These are phyloP conservation scores for Megalurothrips usitatus DNA, from an alignment of 2,888 invertebrate genomes.

Conservation along the genomic window DNA sequence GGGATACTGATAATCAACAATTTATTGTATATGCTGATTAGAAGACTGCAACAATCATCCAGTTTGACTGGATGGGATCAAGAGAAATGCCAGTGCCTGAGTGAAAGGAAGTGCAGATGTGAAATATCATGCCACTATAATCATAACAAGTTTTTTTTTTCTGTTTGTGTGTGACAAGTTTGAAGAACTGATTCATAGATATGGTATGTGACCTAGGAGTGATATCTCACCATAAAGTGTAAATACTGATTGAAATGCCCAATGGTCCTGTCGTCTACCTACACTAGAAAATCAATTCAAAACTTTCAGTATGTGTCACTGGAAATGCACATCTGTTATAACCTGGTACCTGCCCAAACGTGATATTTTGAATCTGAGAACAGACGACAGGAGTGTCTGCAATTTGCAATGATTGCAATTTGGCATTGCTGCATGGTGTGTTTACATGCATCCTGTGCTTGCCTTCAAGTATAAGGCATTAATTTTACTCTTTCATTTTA, in stretches of 20 bases:
- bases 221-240: background rate
- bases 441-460: background rate
- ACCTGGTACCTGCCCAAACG: conserved; percentile 24
- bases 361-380: conserved; percentile 12
- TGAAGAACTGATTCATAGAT: background rate
- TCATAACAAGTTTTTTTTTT: too few relatives aligned
- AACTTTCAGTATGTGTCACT: conserved; percentile 21
- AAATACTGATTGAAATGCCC: background rate
- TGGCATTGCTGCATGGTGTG: background rate
- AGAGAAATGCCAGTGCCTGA: conserved; percentile 14
- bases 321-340: conserved; percentile 11
- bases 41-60: conserved; percentile 42
- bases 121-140: background rate
- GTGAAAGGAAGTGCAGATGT: background rate
- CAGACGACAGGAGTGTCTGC: background rate
- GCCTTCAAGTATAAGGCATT: conserved; percentile 15
- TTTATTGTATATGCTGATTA: conserved; percentile 84
- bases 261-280: background rate
- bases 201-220: background rate
- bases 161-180: background rate
- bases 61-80: conserved; percentile 50
- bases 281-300: background rate
- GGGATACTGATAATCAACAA: conserved; percentile 69
- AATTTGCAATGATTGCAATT: background rate
- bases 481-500: conserved; percentile 16